These are phyloP conservation scores for Epirrhoe alternata DNA, from an alignment of 2,888 invertebrate species.

Conservation along the genomic window DNA sequence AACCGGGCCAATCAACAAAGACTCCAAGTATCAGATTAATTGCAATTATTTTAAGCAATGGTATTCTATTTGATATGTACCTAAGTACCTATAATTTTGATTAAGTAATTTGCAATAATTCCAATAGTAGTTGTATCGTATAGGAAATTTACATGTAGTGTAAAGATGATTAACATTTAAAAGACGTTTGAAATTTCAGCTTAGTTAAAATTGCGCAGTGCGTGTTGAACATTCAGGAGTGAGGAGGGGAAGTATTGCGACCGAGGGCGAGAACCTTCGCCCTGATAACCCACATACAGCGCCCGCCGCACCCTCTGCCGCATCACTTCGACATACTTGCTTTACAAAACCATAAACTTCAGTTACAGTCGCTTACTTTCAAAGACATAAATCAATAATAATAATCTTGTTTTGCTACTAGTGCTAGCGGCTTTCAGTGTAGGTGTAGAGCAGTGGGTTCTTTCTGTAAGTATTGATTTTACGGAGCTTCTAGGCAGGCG, in stretches of 20 bases:
- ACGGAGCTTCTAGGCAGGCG: not conserved
- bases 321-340: not conserved
- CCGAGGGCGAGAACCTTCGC: slow-evolving; percentile 65
- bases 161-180: not conserved
- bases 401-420: too few relatives aligned
- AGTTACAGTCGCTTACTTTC: not conserved
- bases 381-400: not conserved
- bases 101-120: too few relatives aligned
- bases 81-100: too few relatives aligned
- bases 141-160: too few relatives aligned
- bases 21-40: too few relatives aligned
- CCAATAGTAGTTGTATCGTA: too few relatives aligned
- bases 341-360: not conserved
- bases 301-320: not conserved
- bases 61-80: too few relatives aligned
- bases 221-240: slow-evolving; percentile 54
- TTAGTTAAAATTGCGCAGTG: slow-evolving; percentile 52
- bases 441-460: not conserved
- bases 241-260: slow-evolving; percentile 47
- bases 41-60: too few relatives aligned
- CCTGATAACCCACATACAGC: slow-evolving; percentile 71
- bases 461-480: not conserved
- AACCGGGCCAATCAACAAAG: too few relatives aligned
- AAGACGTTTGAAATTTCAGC: not conserved
- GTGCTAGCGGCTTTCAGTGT: not conserved